A percentile compares a stretch with the other conserved stretches of the same genome.
phyloP scores from a whole-genome alignment of 2,113 vertebrate genomes.

The Ivindomyrus marchei region DNA sequence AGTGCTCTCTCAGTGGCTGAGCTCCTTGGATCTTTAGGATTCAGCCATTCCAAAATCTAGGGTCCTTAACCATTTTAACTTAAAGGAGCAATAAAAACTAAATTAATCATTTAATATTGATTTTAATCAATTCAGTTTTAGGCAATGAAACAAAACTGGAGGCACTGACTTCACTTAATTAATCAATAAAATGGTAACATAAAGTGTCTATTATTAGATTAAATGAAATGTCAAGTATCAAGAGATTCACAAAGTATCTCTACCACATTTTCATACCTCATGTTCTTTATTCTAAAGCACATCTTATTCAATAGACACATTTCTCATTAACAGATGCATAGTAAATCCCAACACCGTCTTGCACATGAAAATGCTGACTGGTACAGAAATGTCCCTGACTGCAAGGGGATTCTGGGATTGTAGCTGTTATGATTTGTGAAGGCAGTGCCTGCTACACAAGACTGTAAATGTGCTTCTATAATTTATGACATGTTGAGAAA shows the following conservation, averaged over 20 bases:
- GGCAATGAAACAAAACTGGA: background rate
- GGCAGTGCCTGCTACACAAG: background rate
- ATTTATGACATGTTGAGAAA: slow-evolving; percentile 1
- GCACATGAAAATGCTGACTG: background rate
- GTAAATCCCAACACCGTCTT: background rate
- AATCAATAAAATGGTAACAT: background rate
- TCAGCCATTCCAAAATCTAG: background rate
- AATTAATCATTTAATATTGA: background rate
- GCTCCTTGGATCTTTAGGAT: background rate
- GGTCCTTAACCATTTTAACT: background rate
- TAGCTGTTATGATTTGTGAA: background rate
- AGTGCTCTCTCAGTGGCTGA: background rate
- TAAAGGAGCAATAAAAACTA: background rate
- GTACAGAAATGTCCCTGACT: background rate
- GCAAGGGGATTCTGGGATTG: background rate
- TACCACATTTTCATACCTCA: background rate
- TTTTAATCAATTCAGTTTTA: background rate
- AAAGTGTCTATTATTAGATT: slow-evolving; percentile 8
- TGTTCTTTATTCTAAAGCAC: background rate
- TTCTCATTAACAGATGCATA: slow-evolving; percentile 1
- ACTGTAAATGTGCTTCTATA: background rate
- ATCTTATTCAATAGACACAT: background rate
- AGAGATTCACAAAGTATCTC: background rate
- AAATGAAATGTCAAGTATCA: background rate
- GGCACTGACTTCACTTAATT: background rate